phyloP scores from a whole-genome alignment of 1,140 invertebrate genomes.

The Coboldia fuscipes region DNA sequence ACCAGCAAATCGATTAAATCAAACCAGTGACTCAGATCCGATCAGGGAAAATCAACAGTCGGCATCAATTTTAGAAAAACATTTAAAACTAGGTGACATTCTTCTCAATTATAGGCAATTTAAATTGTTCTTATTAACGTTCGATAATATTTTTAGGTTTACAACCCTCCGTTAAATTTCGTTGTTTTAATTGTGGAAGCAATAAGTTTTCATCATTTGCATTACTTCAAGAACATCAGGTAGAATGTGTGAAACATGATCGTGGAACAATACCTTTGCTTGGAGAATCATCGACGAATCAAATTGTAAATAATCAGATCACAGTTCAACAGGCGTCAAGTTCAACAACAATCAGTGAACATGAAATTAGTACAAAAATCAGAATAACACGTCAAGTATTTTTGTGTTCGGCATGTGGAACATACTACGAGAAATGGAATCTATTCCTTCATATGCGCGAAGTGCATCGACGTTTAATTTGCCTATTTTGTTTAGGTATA shows the following conservation, averaged over 20 bases:
- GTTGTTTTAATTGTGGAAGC: conserved; percentile 39
- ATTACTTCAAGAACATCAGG: conserved; percentile 35
- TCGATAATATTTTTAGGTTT: conserved; percentile 47
- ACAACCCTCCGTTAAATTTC: conserved; percentile 35
- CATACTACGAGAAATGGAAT: conserved; percentile 66
- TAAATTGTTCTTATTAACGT: no score
- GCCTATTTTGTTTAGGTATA: conserved; percentile 55
- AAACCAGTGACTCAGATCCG: no score
- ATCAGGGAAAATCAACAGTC: no score
- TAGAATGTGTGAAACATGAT: conserved; percentile 27
- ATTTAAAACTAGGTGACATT: no score
- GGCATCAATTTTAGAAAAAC: no score
- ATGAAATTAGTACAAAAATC: conserved; percentile 13
- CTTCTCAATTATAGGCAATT: no score
- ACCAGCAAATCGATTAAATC: no score
- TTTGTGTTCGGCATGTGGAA: conserved; percentile 51
- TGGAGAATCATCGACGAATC: conserved; percentile 4
- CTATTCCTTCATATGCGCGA: conserved; percentile 61
- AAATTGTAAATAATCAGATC: conserved; percentile 1
- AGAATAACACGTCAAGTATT: conserved; percentile 49
- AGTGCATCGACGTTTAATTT: conserved; percentile 51
- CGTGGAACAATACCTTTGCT: conserved; percentile 18
- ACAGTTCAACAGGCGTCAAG: conserved; percentile 6
- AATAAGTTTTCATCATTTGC: conserved; percentile 32
- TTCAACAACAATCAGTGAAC: conserved; percentile 9